Evolutionary conservation across 1,140 invertebrate genomes (phyloP).

Genomic region (Plutomurus gul): DNA sequence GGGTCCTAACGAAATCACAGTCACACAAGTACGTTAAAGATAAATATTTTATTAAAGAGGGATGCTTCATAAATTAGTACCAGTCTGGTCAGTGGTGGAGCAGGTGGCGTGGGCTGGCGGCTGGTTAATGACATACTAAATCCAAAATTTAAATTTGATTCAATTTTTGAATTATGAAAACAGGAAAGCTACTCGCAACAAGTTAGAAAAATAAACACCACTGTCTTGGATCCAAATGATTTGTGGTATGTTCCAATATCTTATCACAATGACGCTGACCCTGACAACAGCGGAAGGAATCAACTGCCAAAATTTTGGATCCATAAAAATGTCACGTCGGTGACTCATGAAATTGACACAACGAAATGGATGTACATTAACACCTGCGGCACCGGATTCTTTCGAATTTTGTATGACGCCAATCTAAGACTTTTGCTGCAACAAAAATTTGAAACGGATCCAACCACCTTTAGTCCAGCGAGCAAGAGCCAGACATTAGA

Average conservation of each 20-base stretch:
- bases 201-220: constrained; percentile 41
- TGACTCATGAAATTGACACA: not conserved
- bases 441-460: not conserved
- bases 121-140: too few species aligned
- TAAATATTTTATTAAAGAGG: too few species aligned
- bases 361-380: not conserved
- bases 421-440: not conserved
- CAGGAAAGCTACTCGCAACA: not conserved
- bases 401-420: constrained; percentile 37
- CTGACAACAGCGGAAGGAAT: constrained; percentile 64
- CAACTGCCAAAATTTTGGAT: constrained; percentile 71
- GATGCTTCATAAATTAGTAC: not conserved
- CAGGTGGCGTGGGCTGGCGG: too few species aligned
- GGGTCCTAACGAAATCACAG: not conserved
- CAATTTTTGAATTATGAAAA: not conserved
- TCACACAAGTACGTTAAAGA: not conserved
- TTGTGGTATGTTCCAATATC: constrained; percentile 66
- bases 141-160: not conserved
- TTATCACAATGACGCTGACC: constrained; percentile 58
- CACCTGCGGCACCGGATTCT: constrained; percentile 6
- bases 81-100: too few species aligned
- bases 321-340: not conserved
- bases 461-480: not conserved
- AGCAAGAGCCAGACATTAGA: constrained; percentile 15
- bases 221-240: constrained; percentile 57